Conservation (phyloP, 2,113 vertebrate species). For the Jaculus jaculus region DNA sequence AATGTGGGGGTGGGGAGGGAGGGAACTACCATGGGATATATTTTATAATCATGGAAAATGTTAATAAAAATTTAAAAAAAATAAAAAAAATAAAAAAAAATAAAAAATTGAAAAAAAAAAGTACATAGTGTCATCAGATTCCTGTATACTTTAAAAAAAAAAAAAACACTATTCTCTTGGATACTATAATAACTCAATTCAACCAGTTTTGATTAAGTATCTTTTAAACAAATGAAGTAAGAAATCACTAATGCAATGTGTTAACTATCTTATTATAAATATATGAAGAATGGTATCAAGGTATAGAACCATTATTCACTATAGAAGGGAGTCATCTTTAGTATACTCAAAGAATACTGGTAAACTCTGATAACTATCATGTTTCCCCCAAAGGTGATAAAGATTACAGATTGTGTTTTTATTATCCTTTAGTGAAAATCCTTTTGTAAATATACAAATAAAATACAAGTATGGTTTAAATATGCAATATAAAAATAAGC, state of each 20-base stretch:
- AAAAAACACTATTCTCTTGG: neutral
- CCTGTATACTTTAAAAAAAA: neutral
- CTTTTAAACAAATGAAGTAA: conserved; percentile 40
- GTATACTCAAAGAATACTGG: neutral
- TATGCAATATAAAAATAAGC: neutral
- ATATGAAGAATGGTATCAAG: neutral
- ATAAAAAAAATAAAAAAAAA: too few relatives aligned
- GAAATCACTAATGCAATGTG: conserved; percentile 6
- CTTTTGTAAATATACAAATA: neutral
- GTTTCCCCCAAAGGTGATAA: neutral
- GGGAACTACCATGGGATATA: too few relatives aligned
- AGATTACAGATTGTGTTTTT: neutral
- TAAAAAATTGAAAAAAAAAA: too few relatives aligned
- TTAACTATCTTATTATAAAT: conserved; percentile 53
- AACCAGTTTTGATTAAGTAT: conserved; percentile 23
- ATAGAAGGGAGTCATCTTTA: neutral
- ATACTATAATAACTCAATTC: conserved; percentile 23
- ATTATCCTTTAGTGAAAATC: conserved; percentile 1
- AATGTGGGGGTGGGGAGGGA: too few relatives aligned
- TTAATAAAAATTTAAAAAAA: too few relatives aligned
- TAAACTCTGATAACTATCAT: neutral
- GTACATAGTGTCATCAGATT: neutral
- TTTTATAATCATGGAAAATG: too few relatives aligned
- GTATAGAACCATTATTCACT: conserved; percentile 2
- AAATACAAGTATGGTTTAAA: neutral